Evolutionary conservation across 1,140 invertebrate genomes (phyloP).

Genomic region (Drosophila obscura): DNA sequence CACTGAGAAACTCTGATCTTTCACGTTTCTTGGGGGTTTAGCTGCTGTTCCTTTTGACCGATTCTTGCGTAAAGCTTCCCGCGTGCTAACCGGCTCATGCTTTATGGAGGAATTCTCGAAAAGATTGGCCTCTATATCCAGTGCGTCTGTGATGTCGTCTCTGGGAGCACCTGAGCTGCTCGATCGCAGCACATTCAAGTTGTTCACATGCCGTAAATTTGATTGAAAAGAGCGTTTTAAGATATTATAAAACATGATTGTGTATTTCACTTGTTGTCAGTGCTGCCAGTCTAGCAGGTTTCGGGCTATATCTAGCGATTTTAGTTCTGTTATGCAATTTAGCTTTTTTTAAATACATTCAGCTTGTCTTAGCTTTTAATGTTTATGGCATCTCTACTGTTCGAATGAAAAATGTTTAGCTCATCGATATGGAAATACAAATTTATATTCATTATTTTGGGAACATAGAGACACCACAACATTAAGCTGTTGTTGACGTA

Average conservation of each 20-base stretch:
- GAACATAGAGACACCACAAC: too few species aligned
- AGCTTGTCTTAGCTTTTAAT: too few species aligned
- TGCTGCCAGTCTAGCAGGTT: too few species aligned
- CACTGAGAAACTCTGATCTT: background rate
- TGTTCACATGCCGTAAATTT: conserved; percentile 36
- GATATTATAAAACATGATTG: conserved; percentile 56
- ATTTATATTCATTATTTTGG: too few species aligned
- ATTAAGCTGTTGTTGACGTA: too few species aligned
- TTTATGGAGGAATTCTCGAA: conserved; percentile 67
- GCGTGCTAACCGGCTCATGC: conserved; percentile 61
- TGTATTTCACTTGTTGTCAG: too few species aligned
- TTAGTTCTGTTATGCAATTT: too few species aligned
- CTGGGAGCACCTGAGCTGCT: conserved; percentile 34
- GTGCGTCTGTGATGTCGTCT: conserved; percentile 59
- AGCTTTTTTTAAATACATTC: too few species aligned
- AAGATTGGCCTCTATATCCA: conserved; percentile 71
- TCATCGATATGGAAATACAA: too few species aligned
- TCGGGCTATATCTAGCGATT: too few species aligned
- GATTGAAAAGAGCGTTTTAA: conserved; percentile 46
- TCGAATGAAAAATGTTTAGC: too few species aligned
- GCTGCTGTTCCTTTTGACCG: conserved; percentile 1
- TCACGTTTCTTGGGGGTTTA: conserved; percentile 25
- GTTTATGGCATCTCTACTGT: too few species aligned
- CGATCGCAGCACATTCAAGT: conserved; percentile 21
- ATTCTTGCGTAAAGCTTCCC: conserved; percentile 72